Base-by-base conservation (phyloP, 1,140 invertebrate genomes). In the Bombus cullumanus region DNA sequence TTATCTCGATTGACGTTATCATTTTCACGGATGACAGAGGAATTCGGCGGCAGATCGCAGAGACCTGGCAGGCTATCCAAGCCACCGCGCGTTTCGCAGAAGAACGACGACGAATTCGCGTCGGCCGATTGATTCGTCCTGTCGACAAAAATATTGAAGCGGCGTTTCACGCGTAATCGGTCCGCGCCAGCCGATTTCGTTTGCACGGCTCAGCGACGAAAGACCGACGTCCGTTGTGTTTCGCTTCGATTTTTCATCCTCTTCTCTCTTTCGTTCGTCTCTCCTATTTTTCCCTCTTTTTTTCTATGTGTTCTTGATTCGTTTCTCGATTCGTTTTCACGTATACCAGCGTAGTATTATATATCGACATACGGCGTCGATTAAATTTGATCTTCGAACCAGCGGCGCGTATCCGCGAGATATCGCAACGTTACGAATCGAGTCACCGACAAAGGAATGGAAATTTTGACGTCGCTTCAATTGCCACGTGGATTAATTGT, bases 361-460 rank as follows among this genome's bases (percentile, higher is more conserved):
- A 22, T 8, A 53, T 22, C 18, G 47, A 53, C 47, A 18, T 53
- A 53, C 12, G 4, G 6, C 81, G 57, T n/a, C 81, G 59, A 76
- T 83, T 76, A 83, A 76, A 83, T 43, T 76, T 76, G 41, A 83
- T 83, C 81, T 83, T 76, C 59, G 74, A 76, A 83, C 22, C 57
- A 39, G 37, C 57, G 5, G 4, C 53, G 57, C 28, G 37, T 31
- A n/a, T 69, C 69, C 69, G 28, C 57, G 57, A 43, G 31, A 83
- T 66, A 73, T 59, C 79, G 25, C 13, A 1, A 43, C 39, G 41
- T 72, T 72, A n/a, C 13, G 41, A 72, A n/a, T n/a, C 69, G 37
- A 43, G 34, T 22, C 31, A 31, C 22, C n/a, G 68, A 74, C 77
- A 74, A 81, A 72, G 83, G 62, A 81, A 81, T 43, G 39, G 66